Base-by-base conservation (phyloP, 2,888 invertebrate species). In the Meteorus colon region DNA sequence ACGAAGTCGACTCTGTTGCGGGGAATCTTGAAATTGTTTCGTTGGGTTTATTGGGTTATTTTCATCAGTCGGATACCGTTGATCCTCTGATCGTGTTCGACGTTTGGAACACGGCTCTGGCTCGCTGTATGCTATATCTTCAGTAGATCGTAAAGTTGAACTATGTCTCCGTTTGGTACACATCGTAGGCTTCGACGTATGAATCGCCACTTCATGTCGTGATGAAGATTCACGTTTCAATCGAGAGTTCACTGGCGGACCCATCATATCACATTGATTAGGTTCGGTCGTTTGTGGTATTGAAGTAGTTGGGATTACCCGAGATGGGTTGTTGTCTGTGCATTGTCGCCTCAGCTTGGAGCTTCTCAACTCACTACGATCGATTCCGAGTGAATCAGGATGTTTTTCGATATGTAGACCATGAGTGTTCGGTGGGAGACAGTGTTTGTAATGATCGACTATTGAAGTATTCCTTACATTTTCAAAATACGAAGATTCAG, bases 41-140 rank as follows among this genome's bases (percentile, higher is more conserved):
- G 29, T 86, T 76, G 90, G 90, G 81, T 90, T 90, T 37, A 87
- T 80, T 6, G 91, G 88, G 80, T 91, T 76, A 86, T 91, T 87
- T 84, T 91, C 91, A 86, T 91, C 86, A 80, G 86, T 82, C 82
- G 89, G 86, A 89, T 77, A 81, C 0, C 80, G 83, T 16, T 83
- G 79, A 74, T 87, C 88, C 45, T 89, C 89, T 0, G 89, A 89
- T 1, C 89, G 84, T 0, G 89, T 89, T 63, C 86, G 82, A 14
- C 88, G 82, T 62, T 87, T 89, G 0, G 79, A 74, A 37, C 82
- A 84, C 0, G 85, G 82, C 29, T 88, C 87, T 2, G 77, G 68
- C 1, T 69, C 27, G 3, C 73, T 77, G 77, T 72, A 81, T 3
- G 69, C 5, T 14, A 29, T 65, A 8, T 82, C 81, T 6, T 82